Conservation (phyloP, 2,888 invertebrate genomes). For the Hirtodrosophila trivittata region DNA sequence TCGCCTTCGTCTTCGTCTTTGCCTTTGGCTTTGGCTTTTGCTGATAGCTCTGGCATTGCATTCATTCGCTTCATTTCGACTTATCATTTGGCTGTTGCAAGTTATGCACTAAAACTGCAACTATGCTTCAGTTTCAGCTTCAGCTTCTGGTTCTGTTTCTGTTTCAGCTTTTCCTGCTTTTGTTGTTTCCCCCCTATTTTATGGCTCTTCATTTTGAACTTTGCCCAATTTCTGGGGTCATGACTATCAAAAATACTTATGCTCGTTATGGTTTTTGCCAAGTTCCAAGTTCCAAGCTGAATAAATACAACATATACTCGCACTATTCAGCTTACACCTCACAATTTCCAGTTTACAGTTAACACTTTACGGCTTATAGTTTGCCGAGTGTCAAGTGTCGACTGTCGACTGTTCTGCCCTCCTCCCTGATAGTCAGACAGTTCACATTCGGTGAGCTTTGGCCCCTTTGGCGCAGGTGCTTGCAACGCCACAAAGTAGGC, state of each 20-base stretch:
- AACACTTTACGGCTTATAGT: neutral
- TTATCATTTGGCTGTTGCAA: constrained; percentile 62
- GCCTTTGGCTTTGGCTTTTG: neutral
- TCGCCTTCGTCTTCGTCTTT: constrained; percentile 12
- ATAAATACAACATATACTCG: too few species aligned
- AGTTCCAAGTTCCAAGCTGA: neutral
- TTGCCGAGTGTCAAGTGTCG: constrained; percentile 2
- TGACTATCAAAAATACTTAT: constrained; percentile 63
- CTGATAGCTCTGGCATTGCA: constrained; percentile 8
- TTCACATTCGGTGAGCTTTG: constrained; percentile 6
- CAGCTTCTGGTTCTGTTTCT: neutral
- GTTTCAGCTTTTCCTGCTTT: neutral
- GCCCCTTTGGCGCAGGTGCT: constrained; percentile 42
- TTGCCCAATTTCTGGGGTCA: constrained; percentile 56
- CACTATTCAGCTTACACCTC: constrained; percentile 9
- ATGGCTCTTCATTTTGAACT: constrained; percentile 54
- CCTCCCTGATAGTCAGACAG: constrained; percentile 2
- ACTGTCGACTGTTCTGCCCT: neutral
- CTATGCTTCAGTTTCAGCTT: neutral
- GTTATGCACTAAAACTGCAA: constrained; percentile 69
- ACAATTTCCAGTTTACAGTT: constrained; percentile 5
- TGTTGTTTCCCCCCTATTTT: constrained; percentile 28
- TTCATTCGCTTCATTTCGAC: constrained; percentile 59
- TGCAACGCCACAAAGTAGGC: constrained; percentile 44
- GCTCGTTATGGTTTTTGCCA: constrained; percentile 34